Conservation (phyloP, 2,797 vertebrate species). For the Nyctalus aviator region DNA sequence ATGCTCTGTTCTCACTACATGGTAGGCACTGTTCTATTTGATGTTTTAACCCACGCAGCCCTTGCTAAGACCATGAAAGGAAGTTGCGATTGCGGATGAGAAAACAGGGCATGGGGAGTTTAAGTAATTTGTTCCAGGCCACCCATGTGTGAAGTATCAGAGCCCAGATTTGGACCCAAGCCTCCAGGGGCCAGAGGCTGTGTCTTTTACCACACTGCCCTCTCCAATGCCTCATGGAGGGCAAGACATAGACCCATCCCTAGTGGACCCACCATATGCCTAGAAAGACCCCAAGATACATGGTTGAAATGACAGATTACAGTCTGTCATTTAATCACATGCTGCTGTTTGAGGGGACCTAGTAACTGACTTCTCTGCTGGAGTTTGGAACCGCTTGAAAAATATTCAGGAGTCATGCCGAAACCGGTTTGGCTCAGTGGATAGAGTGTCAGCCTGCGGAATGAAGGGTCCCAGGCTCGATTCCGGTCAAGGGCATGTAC, state of each 20-base stretch:
- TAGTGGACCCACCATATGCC: background rate
- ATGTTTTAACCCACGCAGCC: background rate
- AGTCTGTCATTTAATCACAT: background rate
- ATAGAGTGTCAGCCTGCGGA: no score
- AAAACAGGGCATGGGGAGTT: background rate
- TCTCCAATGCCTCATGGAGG: background rate
- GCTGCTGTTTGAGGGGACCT: background rate
- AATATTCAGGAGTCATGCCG: background rate
- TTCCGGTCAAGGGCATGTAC: no score
- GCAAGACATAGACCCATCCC: background rate
- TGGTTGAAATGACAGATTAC: background rate
- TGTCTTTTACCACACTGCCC: background rate
- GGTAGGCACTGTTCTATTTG: background rate
- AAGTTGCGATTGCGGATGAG: background rate
- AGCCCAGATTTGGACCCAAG: background rate
- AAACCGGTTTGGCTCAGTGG: no score
- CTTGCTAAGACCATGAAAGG: background rate
- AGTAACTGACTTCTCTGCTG: background rate
- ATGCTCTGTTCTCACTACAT: background rate
- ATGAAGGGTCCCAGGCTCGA: no score
- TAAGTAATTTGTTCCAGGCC: background rate
- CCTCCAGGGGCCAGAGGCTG: background rate
- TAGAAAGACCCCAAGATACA: background rate
- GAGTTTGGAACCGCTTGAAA: constrained; percentile 3
- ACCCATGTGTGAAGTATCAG: constrained; percentile 12